Conservation (phyloP, 2,888 invertebrate genomes). For the Xanthorhoe designata region DNA sequence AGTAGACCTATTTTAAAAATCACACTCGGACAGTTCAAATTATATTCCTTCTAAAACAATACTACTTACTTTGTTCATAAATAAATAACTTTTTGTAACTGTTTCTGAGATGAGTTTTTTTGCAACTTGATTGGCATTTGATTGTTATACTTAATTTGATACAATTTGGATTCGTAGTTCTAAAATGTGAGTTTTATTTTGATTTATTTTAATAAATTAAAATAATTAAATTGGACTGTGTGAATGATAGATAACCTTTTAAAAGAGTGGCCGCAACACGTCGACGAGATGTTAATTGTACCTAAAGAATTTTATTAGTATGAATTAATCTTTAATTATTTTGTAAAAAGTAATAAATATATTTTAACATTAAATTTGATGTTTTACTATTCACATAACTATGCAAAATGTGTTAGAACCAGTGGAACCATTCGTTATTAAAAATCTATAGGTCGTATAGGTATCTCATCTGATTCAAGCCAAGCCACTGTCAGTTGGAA, state of each 20-base stretch:
- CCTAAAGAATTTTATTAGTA: constrained; percentile 39
- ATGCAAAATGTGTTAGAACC: too few relatives aligned
- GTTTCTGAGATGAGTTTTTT: too few relatives aligned
- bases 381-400: neutral
- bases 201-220: too few relatives aligned
- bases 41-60: neutral
- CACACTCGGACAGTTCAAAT: constrained; percentile 5
- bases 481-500: too few relatives aligned
- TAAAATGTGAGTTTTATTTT: neutral
- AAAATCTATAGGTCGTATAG: too few relatives aligned
- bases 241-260: constrained; percentile 11
- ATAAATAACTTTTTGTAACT: too few relatives aligned
- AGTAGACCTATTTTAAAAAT: neutral
- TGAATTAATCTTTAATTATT: constrained; percentile 37
- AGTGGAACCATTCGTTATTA: too few relatives aligned
- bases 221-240: constrained; percentile 12
- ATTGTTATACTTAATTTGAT: neutral
- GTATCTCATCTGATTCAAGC: too few relatives aligned
- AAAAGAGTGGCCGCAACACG: constrained; percentile 52
- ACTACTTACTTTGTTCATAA: too few relatives aligned
- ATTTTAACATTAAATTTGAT: constrained; percentile 67
- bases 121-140: too few relatives aligned
- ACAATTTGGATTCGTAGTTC: neutral
- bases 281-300: constrained; percentile 57
- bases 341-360: constrained; percentile 79